Evolutionary conservation across 1,140 invertebrate species (phyloP), one percentile per base, ranked within the genome.

Genomic region (Drosophila tristis): DNA sequence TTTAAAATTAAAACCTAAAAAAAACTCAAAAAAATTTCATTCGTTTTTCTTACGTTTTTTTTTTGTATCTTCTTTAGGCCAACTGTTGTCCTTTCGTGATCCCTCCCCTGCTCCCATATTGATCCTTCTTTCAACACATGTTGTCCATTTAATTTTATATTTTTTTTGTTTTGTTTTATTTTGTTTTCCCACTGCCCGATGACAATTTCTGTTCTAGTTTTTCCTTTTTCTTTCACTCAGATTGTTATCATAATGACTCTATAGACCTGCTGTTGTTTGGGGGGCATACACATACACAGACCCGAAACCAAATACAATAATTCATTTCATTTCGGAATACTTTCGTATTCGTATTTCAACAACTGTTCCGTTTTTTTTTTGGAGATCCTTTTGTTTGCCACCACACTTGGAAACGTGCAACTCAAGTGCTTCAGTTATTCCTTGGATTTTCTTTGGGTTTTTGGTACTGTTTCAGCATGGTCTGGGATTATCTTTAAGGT

Each of bases 231-330:
- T 75, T 73, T 79, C 75, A 57, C 53, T 82, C 79, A 87, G 84
- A 87, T 87, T 87, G 84, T 87, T 87, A 87, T 87, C 84, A 80
- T 87, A 87, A 87, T 87, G 84, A 87, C 84, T 87, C 68, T 84
- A 89, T 87, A 84, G 35, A 39, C 84, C 76, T 89, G 89, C 73
- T 53, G 65, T 47, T n/a, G 23, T 25, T 26, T 20, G 20, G 47
- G 39, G 15, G 16, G 16, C 8, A 35, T 43, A 60, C 47, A 29
- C 56, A 48, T 43, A 60, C 47, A 29, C 56, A 48, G 29, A 74
- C 51, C 47, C 42, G 13, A 8, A 23, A 39, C 20, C 39, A 63
- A 70, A 53, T 65, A 49, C 64, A 70, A 84, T 84, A 63, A 72
- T 78, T 82, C 81, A 84, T 84, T 84, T 74, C 72, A 65, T 84